A percentile compares a stretch with the other conserved stretches of the same genome.
Evolutionary conservation across 2,797 vertebrate genomes (phyloP).

Genomic region (Tauraco hartlaubi): DNA sequence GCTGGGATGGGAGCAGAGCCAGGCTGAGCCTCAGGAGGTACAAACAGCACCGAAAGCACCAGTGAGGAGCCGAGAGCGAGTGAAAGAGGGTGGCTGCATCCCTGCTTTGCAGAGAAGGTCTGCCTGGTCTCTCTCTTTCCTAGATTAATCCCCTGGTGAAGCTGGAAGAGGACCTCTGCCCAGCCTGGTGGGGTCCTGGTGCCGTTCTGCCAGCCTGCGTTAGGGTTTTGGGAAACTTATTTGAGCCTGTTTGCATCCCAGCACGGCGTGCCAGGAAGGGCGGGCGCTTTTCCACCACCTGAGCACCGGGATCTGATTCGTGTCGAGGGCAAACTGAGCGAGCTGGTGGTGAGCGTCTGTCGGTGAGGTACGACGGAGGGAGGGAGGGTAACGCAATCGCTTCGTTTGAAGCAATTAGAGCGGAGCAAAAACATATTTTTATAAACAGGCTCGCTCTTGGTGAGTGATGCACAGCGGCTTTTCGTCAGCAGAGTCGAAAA

Average conservation of each 20-base stretch:
- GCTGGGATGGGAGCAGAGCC: not conserved
- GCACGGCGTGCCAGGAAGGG: not conserved
- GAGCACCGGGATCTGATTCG: not conserved
- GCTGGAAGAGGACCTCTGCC: not conserved
- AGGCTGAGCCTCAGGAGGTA: not conserved
- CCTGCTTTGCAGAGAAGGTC: not conserved
- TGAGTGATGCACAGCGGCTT: not conserved
- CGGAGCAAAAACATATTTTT: not conserved
- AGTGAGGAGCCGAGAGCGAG: not conserved
- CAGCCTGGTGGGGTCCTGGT: fast-evolving
- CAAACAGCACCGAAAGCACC: not conserved
- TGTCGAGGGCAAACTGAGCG: not conserved
- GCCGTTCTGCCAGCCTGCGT: not conserved
- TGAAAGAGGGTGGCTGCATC: not conserved
- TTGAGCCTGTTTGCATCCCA: not conserved
- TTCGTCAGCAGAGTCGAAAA: not conserved
- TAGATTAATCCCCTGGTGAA: not conserved
- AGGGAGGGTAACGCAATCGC: not conserved
- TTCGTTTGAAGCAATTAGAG: constrained; percentile 24
- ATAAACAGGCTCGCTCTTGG: not conserved
- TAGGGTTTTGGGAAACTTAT: not conserved
- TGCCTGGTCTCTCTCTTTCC: not conserved
- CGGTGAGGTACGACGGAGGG: not conserved
- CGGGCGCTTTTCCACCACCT: not conserved
- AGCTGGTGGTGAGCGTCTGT: not conserved